Conservation (phyloP, 2,888 invertebrate species). For the Hypolimnas misippus region DNA sequence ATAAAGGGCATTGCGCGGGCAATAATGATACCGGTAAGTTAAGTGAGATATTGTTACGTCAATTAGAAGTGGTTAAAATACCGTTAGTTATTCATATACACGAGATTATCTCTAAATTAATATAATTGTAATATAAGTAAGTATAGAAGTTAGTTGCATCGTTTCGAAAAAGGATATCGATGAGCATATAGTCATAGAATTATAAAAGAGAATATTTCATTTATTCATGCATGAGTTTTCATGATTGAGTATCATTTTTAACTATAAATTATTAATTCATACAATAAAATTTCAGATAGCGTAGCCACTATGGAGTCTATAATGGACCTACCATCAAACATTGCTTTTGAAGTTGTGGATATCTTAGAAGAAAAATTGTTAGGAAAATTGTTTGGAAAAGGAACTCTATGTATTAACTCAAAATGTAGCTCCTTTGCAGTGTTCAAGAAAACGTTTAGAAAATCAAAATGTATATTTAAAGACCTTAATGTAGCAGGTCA, state of each 20-base stretch:
- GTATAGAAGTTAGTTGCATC: no score
- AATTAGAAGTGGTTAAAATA: no score
- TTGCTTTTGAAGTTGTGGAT: constrained; percentile 72
- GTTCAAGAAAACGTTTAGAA: constrained; percentile 66
- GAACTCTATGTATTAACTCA: constrained; percentile 67
- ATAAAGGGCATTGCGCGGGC: constrained; percentile 70
- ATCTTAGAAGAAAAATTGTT: constrained; percentile 71
- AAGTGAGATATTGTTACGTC: neutral
- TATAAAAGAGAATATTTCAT: no score
- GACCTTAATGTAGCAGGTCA: constrained; percentile 63
- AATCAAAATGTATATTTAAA: constrained; percentile 66
- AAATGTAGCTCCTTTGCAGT: constrained; percentile 70
- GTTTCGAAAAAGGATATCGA: no score
- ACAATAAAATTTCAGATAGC: constrained; percentile 59
- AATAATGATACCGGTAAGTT: constrained; percentile 63
- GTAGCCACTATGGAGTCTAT: constrained; percentile 70
- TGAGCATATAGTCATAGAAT: no score
- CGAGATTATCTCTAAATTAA: no score
- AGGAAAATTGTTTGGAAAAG: constrained; percentile 72
- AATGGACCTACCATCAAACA: constrained; percentile 73
- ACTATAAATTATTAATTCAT: no score
- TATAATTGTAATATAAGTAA: no score
- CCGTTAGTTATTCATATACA: no score
- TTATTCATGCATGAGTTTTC: no score
- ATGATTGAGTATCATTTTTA: no score